Percentiles rank a stretch among this genome's conserved stretches.
Evolutionary conservation across 2,888 invertebrate genomes (phyloP).

Genomic region (Meliscaeva auricollis): DNA sequence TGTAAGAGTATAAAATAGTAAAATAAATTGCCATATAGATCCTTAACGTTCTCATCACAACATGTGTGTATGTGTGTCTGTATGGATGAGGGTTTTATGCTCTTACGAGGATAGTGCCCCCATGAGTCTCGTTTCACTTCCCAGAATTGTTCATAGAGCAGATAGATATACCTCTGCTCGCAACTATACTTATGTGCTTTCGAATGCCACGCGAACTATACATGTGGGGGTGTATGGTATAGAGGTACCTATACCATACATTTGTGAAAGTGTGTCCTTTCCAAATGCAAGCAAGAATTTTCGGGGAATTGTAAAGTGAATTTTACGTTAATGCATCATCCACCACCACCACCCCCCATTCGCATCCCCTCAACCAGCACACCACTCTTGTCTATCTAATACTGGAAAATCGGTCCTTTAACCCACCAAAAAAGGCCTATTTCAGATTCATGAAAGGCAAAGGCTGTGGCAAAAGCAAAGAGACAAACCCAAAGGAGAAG

Average conservation of each 20-base stretch:
- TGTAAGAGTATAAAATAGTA: constrained; percentile 71
- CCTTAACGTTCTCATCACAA: constrained; percentile 36
- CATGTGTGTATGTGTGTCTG: neutral
- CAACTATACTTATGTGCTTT: neutral
- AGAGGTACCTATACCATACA: neutral
- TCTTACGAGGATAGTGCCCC: constrained; percentile 62
- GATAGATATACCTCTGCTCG: neutral
- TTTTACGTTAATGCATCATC: constrained; percentile 64
- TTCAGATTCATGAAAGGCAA: constrained; percentile 12
- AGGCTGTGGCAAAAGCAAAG: neutral
- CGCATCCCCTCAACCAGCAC: constrained; percentile 30
- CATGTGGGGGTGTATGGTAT: neutral
- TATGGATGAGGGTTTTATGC: constrained; percentile 47
- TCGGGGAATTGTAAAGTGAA: constrained; percentile 64
- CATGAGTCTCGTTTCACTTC: constrained; percentile 70
- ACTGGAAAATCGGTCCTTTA: constrained; percentile 19
- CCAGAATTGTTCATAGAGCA: constrained; percentile 28
- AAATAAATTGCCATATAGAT: constrained; percentile 73
- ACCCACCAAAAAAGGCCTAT: constrained; percentile 32
- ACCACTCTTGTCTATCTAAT: constrained; percentile 39
- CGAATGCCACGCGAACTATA: constrained; percentile 25
- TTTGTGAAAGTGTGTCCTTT: constrained; percentile 18
- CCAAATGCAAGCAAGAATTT: constrained; percentile 48
- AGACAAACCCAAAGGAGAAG: neutral
- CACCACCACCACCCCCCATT: neutral